Evolutionary conservation across 92 coral and sea anemone species (phyloP).

Genomic region (Chrysogorgia sp.): DNA sequence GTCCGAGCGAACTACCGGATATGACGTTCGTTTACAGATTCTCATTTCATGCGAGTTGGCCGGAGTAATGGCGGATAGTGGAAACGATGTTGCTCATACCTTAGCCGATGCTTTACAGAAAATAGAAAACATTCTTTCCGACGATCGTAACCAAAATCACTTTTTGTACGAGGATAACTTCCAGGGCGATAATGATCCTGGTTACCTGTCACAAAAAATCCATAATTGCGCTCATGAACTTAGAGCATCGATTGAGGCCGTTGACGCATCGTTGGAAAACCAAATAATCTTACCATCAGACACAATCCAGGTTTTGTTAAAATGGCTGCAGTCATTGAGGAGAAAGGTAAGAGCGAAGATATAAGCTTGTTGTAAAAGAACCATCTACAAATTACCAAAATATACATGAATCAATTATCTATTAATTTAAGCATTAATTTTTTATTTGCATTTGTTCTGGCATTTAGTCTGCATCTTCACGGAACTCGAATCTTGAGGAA

Average conservation of each 20-base stretch:
- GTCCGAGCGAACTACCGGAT: background rate
- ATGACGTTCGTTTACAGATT: background rate
- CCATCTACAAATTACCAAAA: no score
- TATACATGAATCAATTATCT: conserved; percentile 11
- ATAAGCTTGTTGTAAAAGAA: background rate
- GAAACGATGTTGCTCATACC: conserved; percentile 88
- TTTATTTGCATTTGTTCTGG: conserved; percentile 3
- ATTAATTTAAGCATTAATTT: background rate
- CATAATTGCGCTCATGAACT: conserved; percentile 1
- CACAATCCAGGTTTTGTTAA: conserved; percentile 5
- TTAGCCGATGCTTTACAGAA: conserved; percentile 95
- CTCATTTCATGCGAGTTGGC: background rate
- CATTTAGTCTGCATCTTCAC: conserved; percentile 14
- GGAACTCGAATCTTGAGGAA: conserved; percentile 30
- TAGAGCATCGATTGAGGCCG: conserved; percentile 1
- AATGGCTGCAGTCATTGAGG: conserved; percentile 34
- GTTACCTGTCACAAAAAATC: conserved; percentile 9
- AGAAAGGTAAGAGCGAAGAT: conserved; percentile 8
- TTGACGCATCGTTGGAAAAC: conserved; percentile 17
- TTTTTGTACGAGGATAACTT: conserved; percentile 10
- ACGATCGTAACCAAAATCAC: conserved; percentile 60
- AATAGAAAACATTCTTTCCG: conserved; percentile 94
- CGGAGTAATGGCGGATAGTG: conserved; percentile 87
- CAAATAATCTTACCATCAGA: conserved; percentile 11
- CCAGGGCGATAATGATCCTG: conserved; percentile 7